Conservation (phyloP, 92 coral and sea anemone genomes). For the Porites rus region DNA sequence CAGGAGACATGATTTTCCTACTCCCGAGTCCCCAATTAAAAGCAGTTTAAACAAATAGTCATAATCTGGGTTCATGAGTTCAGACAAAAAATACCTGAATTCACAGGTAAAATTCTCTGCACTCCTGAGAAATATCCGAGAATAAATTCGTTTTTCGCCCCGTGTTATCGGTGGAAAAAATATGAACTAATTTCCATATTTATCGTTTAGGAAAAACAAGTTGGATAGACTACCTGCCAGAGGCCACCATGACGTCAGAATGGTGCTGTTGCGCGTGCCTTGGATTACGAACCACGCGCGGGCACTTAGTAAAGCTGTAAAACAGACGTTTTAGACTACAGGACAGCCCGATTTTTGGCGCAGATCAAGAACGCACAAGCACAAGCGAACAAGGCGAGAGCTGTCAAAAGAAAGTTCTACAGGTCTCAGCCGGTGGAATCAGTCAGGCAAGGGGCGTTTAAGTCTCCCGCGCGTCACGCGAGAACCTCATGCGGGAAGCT, state of each 20-base stretch:
- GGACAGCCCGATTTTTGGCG: no score
- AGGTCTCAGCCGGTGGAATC: no score
- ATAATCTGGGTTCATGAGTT: slow-evolving; percentile 90
- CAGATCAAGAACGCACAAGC: no score
- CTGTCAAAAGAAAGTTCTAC: no score
- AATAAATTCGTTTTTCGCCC: slow-evolving; percentile 16
- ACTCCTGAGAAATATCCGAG: not conserved
- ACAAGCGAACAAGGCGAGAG: no score
- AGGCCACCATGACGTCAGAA: slow-evolving; percentile 34
- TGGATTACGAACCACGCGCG: no score
- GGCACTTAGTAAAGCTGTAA: no score
- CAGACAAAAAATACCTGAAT: not conserved
- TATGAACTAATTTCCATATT: slow-evolving; percentile 39
- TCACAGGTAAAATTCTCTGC: not conserved
- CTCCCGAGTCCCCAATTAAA: slow-evolving; percentile 97
- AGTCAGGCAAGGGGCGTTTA: no score
- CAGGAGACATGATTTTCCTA: slow-evolving; percentile 95
- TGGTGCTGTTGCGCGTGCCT: not conserved
- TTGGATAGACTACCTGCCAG: slow-evolving; percentile 23
- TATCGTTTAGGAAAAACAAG: not conserved
- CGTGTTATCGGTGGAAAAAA: slow-evolving; percentile 16
- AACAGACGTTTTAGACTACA: no score
- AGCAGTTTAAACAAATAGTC: slow-evolving; percentile 95
- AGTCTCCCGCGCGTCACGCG: no score
- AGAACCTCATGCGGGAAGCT: no score